Conservation (phyloP, 2,113 vertebrate genomes). For the Noturus placidus region DNA sequence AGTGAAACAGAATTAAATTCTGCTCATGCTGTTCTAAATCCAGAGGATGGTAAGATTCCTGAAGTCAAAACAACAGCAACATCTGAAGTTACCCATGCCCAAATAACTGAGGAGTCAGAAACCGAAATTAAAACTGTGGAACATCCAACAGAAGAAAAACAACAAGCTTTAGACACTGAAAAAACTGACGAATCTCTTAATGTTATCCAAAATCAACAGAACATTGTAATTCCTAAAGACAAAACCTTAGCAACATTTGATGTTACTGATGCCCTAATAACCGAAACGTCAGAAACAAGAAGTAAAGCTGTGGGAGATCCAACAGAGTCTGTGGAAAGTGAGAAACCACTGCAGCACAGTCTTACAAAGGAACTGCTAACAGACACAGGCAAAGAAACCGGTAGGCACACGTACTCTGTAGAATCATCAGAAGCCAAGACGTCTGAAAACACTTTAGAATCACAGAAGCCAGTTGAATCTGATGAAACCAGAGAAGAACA, state of each 20-base stretch:
- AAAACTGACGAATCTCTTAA: neutral
- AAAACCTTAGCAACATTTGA: neutral
- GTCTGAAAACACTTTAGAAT: neutral
- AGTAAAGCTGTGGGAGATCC: neutral
- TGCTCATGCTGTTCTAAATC: neutral
- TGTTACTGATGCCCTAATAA: neutral
- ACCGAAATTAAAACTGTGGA: neutral
- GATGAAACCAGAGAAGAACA: neutral
- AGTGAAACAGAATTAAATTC: slow-evolving; percentile 16
- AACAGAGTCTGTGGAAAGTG: slow-evolving; percentile 14
- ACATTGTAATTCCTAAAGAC: neutral
- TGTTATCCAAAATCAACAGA: slow-evolving; percentile 5
- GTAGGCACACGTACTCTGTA: neutral
- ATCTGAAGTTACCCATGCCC: neutral
- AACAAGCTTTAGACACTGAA: neutral
- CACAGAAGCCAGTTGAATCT: neutral
- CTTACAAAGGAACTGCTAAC: neutral
- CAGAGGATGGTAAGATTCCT: neutral
- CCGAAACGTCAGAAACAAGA: neutral
- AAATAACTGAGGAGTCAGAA: slow-evolving; percentile 16
- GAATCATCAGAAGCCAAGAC: slow-evolving; percentile 12
- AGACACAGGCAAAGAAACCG: slow-evolving; percentile 8
- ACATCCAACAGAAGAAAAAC: slow-evolving; percentile 8
- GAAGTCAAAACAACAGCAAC: neutral
- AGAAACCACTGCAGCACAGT: slow-evolving; percentile 13